Evolutionary conservation across 2,113 vertebrate species (phyloP).

Genomic region (Promerops cafer): DNA sequence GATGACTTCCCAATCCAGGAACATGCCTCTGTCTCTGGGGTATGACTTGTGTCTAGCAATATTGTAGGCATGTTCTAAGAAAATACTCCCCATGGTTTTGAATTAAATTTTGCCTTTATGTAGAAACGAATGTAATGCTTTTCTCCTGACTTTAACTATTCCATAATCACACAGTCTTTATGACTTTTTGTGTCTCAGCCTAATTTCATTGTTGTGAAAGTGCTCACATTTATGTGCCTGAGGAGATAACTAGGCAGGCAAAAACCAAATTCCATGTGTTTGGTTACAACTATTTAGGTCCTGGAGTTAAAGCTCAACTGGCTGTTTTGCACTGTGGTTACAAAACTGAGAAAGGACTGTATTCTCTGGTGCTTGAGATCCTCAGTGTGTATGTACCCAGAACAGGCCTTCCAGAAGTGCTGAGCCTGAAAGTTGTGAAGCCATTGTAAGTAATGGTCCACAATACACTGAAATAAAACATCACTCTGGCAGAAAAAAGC

Average conservation of each 20-base stretch:
- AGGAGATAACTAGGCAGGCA: neutral
- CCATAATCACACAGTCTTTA: neutral
- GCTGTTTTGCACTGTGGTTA: neutral
- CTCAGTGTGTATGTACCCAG: neutral
- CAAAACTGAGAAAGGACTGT: neutral
- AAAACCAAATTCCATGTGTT: neutral
- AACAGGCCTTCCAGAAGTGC: neutral
- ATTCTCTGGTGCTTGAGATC: neutral
- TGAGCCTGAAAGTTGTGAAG: neutral
- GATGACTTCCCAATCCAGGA: neutral
- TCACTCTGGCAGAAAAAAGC: neutral
- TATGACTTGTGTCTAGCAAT: neutral
- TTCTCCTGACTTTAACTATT: neutral
- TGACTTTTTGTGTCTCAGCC: neutral
- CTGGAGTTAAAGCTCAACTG: neutral
- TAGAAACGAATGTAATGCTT: neutral
- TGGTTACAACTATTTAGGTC: neutral
- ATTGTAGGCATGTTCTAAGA: neutral
- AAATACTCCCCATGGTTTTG: neutral
- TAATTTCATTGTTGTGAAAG: neutral
- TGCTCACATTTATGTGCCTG: neutral
- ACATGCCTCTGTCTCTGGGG: neutral
- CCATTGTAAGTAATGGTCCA: neutral
- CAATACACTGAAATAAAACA: neutral
- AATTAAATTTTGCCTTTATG: neutral